Base-by-base conservation (phyloP, 1,140 invertebrate species). In the Cyclargus thomasi region DNA sequence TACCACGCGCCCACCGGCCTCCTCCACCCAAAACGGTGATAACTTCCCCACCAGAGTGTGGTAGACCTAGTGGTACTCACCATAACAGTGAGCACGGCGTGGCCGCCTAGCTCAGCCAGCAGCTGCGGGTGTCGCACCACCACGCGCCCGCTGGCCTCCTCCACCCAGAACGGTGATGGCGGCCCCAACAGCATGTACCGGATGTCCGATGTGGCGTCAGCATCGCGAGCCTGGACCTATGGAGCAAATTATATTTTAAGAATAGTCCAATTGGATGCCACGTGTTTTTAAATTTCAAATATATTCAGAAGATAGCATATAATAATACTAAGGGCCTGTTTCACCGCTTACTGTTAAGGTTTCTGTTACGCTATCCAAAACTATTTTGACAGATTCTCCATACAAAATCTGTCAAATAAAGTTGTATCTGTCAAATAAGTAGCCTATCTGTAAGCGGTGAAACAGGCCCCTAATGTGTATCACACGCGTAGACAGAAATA, bases 151-250 rank as follows among this genome's bases (percentile, higher is more conserved):
- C 92, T 92, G 67, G 92, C 88, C 1, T 92, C 83, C 79, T 96
- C 94, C 53, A 97, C 93, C 67, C 88, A 91, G 79, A 96, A 96
- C 17, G 95, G 88, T 64, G 93, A 91, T 2, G 92, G 85, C 65
- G 94, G 93, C 6, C 92, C 93, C 39, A 94, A 90, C 57, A 97
- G 93, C 0, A 92, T 93, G 83, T 97, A 97, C 8, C 92, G 93
- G 8, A 97, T 93, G 68, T 95, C 94, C 0, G 96, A 97, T 0
- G 95, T 95, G 67, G 94, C 94, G 79, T 97, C 97, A 1, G 93
- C 92, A 89, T 97, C 97, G 16, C 92, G 92, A 0, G 97, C 96
- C 83, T 95, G 92, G 0, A 95, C 92, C 78, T 93, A 73, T 11
- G 65, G 14, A 16, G 36, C 14, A 11, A 39, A 39, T 39, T 8